Base-by-base conservation (phyloP, 2,888 invertebrate genomes). In the Lingula anatina region DNA sequence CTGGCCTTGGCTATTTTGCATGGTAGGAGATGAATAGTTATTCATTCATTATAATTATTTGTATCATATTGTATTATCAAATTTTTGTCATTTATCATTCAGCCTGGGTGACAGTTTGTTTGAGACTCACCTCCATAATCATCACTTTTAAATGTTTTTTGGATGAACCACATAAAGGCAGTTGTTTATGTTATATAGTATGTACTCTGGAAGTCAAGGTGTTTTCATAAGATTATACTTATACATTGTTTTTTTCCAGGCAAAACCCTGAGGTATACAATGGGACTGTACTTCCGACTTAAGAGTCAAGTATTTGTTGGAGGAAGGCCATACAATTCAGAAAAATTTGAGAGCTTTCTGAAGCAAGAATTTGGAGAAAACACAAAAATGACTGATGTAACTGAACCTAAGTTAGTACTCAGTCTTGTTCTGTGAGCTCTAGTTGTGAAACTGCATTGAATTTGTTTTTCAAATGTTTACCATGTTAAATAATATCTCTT, bases 251-350 rank as follows among this genome's bases (percentile, higher is more conserved):
- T 0, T 44, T 43, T 54, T 60, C 23, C 56, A 71, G 78, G 76
- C 41, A 69, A 70, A 54, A 61, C 70, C 7, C 50, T 78, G 24
- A 83, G 86, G 7, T 92, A 96, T 66, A 88, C 90, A 64, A 88
- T 92, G 73, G 86, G 88, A 48, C 78, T 97, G 21, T 99, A 99
- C 78, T 88, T 99, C 65, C 85, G 90, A 43, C 84, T 99, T 81
- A 99, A 99, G 75, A 93, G 97, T 63, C 83, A 86, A 47, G 90
- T 94, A 0, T 99, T 99, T 71, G 85, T 87, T n/a, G 75, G 75
- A 20, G 70, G 83, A 54, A 81, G 96, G 52, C 99, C 99, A 0
- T 99, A 99, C 73, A 82, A 85, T 12, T 88, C 91, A 27, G 90
- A 90, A 47, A 81, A 85, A 0, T 80, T 99, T 61, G 97, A 99